These are phyloP conservation scores for Ceratina australensis DNA, from an alignment of 1,140 invertebrate species.

Conservation along the genomic window DNA sequence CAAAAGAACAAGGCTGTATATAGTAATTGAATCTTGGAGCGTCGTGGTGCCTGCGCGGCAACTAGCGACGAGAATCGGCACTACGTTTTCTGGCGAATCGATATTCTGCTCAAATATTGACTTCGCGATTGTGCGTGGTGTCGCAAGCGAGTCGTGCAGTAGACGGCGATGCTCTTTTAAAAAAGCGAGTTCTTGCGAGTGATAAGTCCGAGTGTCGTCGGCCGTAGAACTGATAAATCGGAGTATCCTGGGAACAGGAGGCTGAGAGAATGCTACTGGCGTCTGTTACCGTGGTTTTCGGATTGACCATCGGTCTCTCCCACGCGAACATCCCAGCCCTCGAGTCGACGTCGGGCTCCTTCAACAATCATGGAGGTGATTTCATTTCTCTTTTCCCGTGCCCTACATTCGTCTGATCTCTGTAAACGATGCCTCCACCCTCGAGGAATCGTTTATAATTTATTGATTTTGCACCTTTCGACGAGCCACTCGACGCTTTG, in stretches of 20 bases:
- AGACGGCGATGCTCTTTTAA: slow-evolving; percentile 64
- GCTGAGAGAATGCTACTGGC: slow-evolving; percentile 66
- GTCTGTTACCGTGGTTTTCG: slow-evolving; percentile 67
- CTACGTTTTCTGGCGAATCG: slow-evolving; percentile 69
- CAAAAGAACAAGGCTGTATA: background rate
- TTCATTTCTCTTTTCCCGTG: slow-evolving; percentile 59
- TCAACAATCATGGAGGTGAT: slow-evolving; percentile 78
- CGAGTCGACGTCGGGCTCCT: slow-evolving; percentile 73
- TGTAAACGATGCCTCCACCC: background rate
- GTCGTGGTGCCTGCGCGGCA: slow-evolving; percentile 10
- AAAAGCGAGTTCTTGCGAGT: slow-evolving; percentile 49
- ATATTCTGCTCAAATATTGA: slow-evolving; percentile 79
- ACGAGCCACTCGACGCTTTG: background rate
- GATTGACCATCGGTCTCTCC: slow-evolving; percentile 71
- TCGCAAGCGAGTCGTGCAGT: slow-evolving; percentile 67
- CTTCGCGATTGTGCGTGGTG: slow-evolving; percentile 74
- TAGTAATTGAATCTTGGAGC: background rate
- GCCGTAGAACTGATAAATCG: slow-evolving; percentile 36
- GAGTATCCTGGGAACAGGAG: slow-evolving; percentile 21
- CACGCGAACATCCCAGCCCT: slow-evolving; percentile 66
- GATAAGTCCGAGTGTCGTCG: slow-evolving; percentile 31
- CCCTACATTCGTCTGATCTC: slow-evolving; percentile 41
- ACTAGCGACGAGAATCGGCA: slow-evolving; percentile 47
- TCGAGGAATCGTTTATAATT: background rate
- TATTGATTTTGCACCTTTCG: background rate